phyloP scores from a whole-genome alignment of 1,140 invertebrate species.

The Pseudobourletiella spinata region DNA sequence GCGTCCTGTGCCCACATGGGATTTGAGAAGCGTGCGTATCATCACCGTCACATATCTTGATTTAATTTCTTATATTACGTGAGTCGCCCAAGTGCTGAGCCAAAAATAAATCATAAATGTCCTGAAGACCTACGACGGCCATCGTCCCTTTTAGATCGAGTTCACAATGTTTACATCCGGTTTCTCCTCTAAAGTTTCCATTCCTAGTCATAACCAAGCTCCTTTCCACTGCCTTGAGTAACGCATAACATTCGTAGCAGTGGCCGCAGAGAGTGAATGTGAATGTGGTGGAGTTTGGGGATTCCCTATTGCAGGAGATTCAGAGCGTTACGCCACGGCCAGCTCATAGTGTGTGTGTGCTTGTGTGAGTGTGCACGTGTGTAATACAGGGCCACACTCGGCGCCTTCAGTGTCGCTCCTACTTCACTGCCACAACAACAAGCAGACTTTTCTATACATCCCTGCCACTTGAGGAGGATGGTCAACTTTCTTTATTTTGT shows the following conservation, averaged over 20 bases:
- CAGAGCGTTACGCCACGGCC: constrained; percentile 22
- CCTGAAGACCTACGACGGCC: not conserved
- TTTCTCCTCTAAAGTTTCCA: not conserved
- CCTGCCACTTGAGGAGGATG: too few species aligned
- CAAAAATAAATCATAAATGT: not conserved
- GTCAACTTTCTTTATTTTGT: too few species aligned
- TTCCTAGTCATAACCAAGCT: not conserved
- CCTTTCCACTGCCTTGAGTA: not conserved
- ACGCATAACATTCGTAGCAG: not conserved
- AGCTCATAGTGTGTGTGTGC: not conserved
- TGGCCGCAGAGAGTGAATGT: not conserved
- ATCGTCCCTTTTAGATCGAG: not conserved
- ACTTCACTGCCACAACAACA: too few species aligned
- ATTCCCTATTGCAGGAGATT: constrained; percentile 27
- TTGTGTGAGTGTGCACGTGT: not conserved
- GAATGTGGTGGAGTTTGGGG: constrained; percentile 10
- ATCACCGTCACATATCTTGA: not conserved
- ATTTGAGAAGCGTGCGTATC: not conserved
- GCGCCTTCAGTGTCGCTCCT: too few species aligned
- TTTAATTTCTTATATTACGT: not conserved
- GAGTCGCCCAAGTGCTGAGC: too few species aligned
- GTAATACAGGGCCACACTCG: too few species aligned
- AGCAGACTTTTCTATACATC: too few species aligned
- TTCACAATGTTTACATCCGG: constrained; percentile 2
- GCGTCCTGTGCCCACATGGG: not conserved